Conservation (phyloP, 2,888 invertebrate genomes). For the Spicauda simplicius region DNA sequence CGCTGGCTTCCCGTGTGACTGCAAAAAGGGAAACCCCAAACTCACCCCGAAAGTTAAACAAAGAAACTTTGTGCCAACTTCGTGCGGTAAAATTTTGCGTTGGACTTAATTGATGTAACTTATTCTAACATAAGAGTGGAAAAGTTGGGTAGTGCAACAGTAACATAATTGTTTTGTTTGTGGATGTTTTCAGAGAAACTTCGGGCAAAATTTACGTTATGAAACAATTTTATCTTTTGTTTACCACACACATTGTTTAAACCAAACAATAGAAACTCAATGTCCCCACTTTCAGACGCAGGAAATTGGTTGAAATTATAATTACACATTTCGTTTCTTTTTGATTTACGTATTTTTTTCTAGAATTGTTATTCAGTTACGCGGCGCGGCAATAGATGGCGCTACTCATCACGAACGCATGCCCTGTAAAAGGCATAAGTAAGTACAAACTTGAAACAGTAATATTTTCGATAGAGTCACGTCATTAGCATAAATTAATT, state of each 20-base stretch:
- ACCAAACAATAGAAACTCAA: background rate
- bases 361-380: constrained; percentile 7
- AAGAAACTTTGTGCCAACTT: background rate
- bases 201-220: background rate
- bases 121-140: background rate
- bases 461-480: constrained; percentile 51
- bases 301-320: too few species aligned
- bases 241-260: background rate
- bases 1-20: background rate
- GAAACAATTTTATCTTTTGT: background rate
- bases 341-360: background rate
- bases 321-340: too few species aligned
- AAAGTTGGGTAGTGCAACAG: background rate
- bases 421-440: constrained; percentile 33
- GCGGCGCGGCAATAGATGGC: constrained; percentile 50
- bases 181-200: background rate
- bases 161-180: background rate
- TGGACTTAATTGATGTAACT: background rate
- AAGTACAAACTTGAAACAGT: constrained; percentile 41
- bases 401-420: constrained; percentile 39
- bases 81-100: background rate
- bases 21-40: background rate
- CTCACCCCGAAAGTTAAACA: background rate
- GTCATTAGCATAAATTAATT: constrained; percentile 61
- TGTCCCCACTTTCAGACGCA: background rate